Percentiles rank a stretch among this genome's conserved stretches.
Conservation (phyloP, 2,113 vertebrate species). For the Australoheros scitulus region DNA sequence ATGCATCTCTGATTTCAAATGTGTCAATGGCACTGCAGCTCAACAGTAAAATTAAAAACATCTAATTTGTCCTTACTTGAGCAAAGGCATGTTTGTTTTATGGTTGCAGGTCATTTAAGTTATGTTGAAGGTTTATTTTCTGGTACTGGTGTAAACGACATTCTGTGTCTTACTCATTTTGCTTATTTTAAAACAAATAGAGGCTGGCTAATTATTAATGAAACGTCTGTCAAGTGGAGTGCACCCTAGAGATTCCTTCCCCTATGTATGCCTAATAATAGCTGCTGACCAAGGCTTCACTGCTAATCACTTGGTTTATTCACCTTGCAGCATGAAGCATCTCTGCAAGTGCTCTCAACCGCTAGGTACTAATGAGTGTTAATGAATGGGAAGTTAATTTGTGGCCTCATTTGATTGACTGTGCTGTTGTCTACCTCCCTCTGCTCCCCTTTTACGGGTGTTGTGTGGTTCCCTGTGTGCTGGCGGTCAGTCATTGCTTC, state of each 20-base stretch:
- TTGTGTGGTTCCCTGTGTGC: constrained; percentile 28
- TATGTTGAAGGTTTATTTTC: background rate
- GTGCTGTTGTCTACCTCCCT: constrained; percentile 34
- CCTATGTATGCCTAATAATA: background rate
- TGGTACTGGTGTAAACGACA: background rate
- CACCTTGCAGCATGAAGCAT: constrained; percentile 34
- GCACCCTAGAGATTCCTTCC: constrained; percentile 21
- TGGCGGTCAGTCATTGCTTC: constrained; percentile 29
- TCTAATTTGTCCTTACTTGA: too few relatives aligned
- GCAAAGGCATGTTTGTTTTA: background rate
- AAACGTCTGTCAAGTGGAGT: constrained; percentile 30
- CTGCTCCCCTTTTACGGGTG: constrained; percentile 4
- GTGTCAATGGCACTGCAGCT: background rate
- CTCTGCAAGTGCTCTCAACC: constrained; percentile 52
- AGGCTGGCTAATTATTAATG: constrained; percentile 35
- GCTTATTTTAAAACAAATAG: background rate
- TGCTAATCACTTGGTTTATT: constrained; percentile 62
- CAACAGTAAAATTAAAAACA: background rate
- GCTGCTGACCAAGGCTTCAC: constrained; percentile 42
- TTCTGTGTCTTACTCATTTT: background rate
- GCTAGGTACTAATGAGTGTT: constrained; percentile 66
- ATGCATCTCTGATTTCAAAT: background rate
- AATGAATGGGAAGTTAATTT: constrained; percentile 67
- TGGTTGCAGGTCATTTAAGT: background rate
- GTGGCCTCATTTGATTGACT: constrained; percentile 49